Evolutionary conservation across 2,797 vertebrate genomes (phyloP).

Genomic region (Gambelia wislizenii): DNA sequence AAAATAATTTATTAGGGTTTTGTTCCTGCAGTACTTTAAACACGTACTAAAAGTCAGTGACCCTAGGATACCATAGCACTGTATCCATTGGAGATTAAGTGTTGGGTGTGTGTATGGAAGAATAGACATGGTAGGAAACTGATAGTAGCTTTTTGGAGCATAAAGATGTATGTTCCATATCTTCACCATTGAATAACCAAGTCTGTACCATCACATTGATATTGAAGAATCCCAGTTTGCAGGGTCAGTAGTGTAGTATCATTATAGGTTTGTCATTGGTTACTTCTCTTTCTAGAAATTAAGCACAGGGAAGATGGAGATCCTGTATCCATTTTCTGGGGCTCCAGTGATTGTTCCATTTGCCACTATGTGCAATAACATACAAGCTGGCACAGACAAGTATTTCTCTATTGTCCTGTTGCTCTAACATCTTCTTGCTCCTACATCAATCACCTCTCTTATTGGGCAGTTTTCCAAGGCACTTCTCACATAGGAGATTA

Average conservation of each 20-base stretch:
- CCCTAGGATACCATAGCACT: slow-evolving; percentile 16
- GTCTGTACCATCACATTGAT: not conserved
- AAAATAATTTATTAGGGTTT: slow-evolving; percentile 37
- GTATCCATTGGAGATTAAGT: slow-evolving; percentile 7
- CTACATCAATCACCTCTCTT: too few species aligned
- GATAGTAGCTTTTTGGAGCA: not conserved
- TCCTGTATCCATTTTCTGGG: not conserved
- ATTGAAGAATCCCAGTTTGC: not conserved
- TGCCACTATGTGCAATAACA: not conserved
- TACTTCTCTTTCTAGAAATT: not conserved
- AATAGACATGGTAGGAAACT: not conserved
- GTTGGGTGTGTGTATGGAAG: not conserved
- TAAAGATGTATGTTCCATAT: not conserved
- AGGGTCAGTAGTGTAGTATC: not conserved
- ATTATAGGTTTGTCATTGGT: not conserved
- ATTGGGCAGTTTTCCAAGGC: too few species aligned
- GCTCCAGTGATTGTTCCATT: not conserved
- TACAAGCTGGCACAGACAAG: not conserved
- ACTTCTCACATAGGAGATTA: too few species aligned
- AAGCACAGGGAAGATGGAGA: not conserved
- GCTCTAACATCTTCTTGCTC: not conserved
- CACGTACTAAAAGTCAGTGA: slow-evolving; percentile 29
- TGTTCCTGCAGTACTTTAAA: slow-evolving; percentile 33
- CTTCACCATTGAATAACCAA: not conserved
- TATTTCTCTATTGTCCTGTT: too few species aligned